Base-by-base conservation (phyloP, 2,797 vertebrate genomes). In the Emys orbicularis region DNA sequence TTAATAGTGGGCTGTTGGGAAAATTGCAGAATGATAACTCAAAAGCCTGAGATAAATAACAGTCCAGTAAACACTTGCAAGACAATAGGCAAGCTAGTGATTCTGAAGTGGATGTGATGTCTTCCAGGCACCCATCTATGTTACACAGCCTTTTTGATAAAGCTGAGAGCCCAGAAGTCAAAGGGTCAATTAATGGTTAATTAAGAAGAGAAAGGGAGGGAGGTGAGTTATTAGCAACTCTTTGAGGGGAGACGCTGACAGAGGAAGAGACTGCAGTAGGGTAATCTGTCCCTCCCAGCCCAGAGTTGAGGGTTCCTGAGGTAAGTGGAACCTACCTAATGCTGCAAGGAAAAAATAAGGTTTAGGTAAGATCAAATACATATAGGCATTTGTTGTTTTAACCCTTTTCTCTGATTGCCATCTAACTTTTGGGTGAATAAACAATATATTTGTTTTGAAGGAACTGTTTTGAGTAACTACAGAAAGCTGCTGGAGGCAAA, bases 21-120 rank as follows among this genome's bases (percentile, higher is more conserved):
- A 93, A 88, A 65, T n/a, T n/a, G 16, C 8, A 65, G 61, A 65
- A 65, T 31, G 81, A 44, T 56, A 88, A 76, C 81, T 94, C 59
- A 53, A 3, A 90, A 4, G 0, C 0, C 4, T 34, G 89, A 54
- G 76, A 4, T 77, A 84, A 59, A 12, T 7, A 5, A 12, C 87
- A 95, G 50, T 86, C 88, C 82, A 92, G 9, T 57, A 85, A 92
- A 79, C 6, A 84, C 21, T 92, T 86, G 52, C 29, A 79, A 88
- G 27, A 50, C 49, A 87, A 89, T 92, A 37, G 27, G 16, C 34
- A 6, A 23, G 37, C 29, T 84, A 7, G 16, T 4, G 3, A 56
- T 9, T 79, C 29, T 81, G 21, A 81, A 25, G 53, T 37, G 53
- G 53, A 54, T 23, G 9, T 54, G 7, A 88, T 83, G 79, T 47